Conservation (phyloP, 2,888 invertebrate species). For the Polydrusus cervinus region DNA sequence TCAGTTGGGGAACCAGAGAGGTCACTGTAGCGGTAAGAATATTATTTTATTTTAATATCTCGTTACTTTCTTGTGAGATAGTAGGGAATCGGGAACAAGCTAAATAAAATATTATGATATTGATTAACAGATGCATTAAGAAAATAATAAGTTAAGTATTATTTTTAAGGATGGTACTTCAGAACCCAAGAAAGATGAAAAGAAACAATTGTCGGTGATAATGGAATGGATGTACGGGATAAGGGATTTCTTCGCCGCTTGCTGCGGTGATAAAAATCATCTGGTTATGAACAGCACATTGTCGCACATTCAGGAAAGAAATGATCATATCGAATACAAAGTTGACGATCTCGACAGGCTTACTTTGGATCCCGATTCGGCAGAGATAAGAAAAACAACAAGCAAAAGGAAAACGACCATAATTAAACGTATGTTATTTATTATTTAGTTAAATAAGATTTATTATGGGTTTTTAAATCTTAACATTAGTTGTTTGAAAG, state of each 20-base stretch:
- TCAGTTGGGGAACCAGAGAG: slow-evolving; percentile 96
- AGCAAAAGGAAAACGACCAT: slow-evolving; percentile 51
- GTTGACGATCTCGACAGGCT: slow-evolving; percentile 70
- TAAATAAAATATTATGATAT: no score
- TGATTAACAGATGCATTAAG: no score
- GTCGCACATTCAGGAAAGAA: slow-evolving; percentile 39
- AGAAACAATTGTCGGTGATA: slow-evolving; percentile 35
- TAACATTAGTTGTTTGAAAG: no score
- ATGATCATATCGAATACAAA: slow-evolving; percentile 68
- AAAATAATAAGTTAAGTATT: no score
- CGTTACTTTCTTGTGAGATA: no score
- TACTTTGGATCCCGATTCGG: slow-evolving; percentile 46
- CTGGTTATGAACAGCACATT: slow-evolving; percentile 47
- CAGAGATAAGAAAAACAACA: slow-evolving; percentile 54
- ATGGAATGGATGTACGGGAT: slow-evolving; percentile 10
- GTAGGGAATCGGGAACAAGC: no score
- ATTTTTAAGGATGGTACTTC: neutral
- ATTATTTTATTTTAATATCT: neutral
- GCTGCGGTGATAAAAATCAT: slow-evolving; percentile 32
- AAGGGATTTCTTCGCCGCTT: slow-evolving; percentile 40
- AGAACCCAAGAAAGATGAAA: slow-evolving; percentile 22
- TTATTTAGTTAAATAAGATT: neutral
- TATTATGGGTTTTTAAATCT: no score
- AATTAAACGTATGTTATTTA: slow-evolving; percentile 40
- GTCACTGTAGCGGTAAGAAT: slow-evolving; percentile 70